Base-by-base conservation (phyloP, 2,113 vertebrate genomes). In the Paramisgurnus dabryanus region DNA sequence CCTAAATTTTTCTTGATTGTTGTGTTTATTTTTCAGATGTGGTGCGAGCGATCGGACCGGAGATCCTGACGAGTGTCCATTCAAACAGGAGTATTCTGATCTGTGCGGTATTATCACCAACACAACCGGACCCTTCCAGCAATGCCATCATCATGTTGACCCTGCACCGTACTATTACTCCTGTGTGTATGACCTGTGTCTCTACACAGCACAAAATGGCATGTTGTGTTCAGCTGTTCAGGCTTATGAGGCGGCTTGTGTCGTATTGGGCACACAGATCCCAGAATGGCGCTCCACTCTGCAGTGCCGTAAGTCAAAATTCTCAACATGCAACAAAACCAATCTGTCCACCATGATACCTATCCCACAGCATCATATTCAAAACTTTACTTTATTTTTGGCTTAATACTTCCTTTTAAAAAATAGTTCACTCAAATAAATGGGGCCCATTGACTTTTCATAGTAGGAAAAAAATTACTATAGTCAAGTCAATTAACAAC, bases 171-270 rank as follows among this genome's bases (percentile, higher is more conserved):
- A 87, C 67, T 82, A 87, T 67, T 85, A 3, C 15, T 70, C 91
- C 74, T 93, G 91, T 13, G 85, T 90, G 34, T 86, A 87, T 73
- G 91, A 93, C 7, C 53, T 91, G 9, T 91, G 83, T 4, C 82
- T 83, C 65, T 93, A 93, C 82, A 88, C 91, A 82, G 86, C 80
- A 17, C 67, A 82, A 3, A 85, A 91, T 22, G 76, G 86, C 64
- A 87, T 7, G 39, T 55, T 90, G 39, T 86, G 87, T 50, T 81
- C 83, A 10, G 82, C 84, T 0, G 81, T 91, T 11, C 86, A 88
- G 7, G 81, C 88, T 65, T 90, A 89, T 4, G 87, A 89, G 9
- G 87, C 86, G 40, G 82, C 84, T 55, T 92, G 92, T 49, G 18
- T 87, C 91, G 39, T 83, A 15, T 4, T 80, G 0, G 86, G 70